Evolutionary conservation across 2,888 invertebrate genomes (phyloP).

Genomic region (Brachycybe producta): DNA sequence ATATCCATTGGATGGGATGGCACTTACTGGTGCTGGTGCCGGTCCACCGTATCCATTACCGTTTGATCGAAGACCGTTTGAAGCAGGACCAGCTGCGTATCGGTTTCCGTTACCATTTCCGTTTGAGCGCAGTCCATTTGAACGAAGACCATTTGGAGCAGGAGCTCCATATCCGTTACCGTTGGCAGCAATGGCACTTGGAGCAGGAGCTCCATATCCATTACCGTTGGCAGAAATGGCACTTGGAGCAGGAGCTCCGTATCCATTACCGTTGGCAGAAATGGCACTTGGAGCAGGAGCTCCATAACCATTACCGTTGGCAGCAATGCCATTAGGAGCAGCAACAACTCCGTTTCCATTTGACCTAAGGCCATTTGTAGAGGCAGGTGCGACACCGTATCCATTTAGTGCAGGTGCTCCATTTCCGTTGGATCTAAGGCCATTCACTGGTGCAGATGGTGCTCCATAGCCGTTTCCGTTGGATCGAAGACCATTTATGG

Average conservation of each 20-base stretch:
- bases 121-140: background rate
- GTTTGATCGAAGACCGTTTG: background rate
- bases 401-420: constrained; percentile 2
- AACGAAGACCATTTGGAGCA: background rate
- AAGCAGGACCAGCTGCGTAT: background rate
- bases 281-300: background rate
- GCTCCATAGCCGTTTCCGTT: constrained; percentile 13
- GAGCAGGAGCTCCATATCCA: constrained; percentile 8
- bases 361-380: background rate
- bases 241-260: constrained; percentile 4
- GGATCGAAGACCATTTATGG: background rate
- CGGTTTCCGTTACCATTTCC: constrained; percentile 2
- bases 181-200: background rate
- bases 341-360: background rate
- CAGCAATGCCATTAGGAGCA: background rate
- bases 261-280: constrained; percentile 6
- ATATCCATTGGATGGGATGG: background rate
- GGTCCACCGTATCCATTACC: background rate
- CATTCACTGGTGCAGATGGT: too few relatives aligned
- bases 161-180: constrained; percentile 2
- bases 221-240: background rate
- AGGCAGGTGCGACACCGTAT: background rate
- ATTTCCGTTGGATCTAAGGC: constrained; percentile 6
- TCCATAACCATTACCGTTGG: background rate
- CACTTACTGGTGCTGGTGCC: background rate